These are phyloP conservation scores for Gerris lacustris DNA, from an alignment of 2,888 invertebrate species.

Conservation along the genomic window DNA sequence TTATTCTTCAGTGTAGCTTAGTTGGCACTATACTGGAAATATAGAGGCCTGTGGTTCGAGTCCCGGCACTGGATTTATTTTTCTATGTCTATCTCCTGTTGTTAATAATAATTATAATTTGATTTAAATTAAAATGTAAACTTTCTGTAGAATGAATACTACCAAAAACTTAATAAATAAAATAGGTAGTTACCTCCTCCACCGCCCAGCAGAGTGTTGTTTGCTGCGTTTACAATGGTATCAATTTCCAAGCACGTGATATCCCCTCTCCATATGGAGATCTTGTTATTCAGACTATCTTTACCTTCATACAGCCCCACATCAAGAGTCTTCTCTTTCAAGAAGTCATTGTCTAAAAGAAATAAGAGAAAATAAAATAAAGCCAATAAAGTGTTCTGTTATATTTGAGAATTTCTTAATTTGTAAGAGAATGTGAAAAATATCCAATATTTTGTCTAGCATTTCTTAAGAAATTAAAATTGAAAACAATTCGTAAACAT, in stretches of 20 bases:
- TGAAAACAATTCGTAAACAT: too few relatives aligned
- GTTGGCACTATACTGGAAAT: too few relatives aligned
- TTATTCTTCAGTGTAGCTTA: too few relatives aligned
- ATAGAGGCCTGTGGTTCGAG: too few relatives aligned
- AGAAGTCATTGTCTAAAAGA: background rate
- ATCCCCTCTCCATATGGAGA: conserved; percentile 62
- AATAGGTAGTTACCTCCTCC: conserved; percentile 49
- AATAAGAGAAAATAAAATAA: background rate
- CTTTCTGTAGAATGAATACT: too few relatives aligned
- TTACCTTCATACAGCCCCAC: conserved; percentile 38
- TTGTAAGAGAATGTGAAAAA: background rate
- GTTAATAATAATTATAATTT: too few relatives aligned
- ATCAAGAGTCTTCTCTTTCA: background rate
- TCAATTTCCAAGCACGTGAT: conserved; percentile 75
- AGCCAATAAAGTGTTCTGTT: background rate
- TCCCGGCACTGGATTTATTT: too few relatives aligned
- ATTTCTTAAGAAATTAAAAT: too few relatives aligned
- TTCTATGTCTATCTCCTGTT: too few relatives aligned
- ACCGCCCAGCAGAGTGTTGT: conserved; percentile 58
- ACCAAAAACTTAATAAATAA: too few relatives aligned
- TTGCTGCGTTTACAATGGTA: conserved; percentile 85
- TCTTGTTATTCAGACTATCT: conserved; percentile 43
- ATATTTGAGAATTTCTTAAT: background rate
- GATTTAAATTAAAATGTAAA: too few relatives aligned
- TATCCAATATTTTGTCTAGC: conserved; percentile 25